Evolutionary conservation across 2,888 invertebrate species (phyloP).

Genomic region (Sinopyrophorus schimmeli): DNA sequence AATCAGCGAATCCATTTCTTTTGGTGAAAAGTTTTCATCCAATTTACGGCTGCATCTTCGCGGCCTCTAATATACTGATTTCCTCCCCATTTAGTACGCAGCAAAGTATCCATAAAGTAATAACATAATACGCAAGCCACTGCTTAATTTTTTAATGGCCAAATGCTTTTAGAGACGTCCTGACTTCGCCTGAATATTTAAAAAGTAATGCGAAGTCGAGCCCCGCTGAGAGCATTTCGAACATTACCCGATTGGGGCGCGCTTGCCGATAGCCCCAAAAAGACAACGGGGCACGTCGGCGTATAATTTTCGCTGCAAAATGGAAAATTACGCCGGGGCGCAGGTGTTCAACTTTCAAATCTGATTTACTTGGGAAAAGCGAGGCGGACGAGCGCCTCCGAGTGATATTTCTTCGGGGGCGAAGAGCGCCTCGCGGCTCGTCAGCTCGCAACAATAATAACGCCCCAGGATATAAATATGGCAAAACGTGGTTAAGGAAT

Average conservation of each 20-base stretch:
- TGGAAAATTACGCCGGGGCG: slow-evolving; percentile 39
- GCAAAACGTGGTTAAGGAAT: slow-evolving; percentile 27
- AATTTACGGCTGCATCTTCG: slow-evolving; percentile 27
- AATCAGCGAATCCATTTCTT: slow-evolving; percentile 28
- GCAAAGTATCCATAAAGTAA: slow-evolving; percentile 57
- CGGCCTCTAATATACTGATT: slow-evolving; percentile 43
- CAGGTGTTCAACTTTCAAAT: slow-evolving; percentile 44
- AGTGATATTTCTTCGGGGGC: too few species aligned
- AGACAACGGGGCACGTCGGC: slow-evolving; percentile 52
- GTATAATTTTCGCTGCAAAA: slow-evolving; percentile 45
- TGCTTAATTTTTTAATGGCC: slow-evolving; percentile 65
- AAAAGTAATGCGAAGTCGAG: slow-evolving; percentile 52
- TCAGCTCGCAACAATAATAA: slow-evolving; percentile 34
- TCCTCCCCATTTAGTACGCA: slow-evolving; percentile 52
- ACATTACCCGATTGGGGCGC: slow-evolving; percentile 48
- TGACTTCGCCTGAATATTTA: slow-evolving; percentile 55
- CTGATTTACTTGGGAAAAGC: slow-evolving; percentile 37
- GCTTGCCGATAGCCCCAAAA: slow-evolving; percentile 41
- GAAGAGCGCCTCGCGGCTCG: too few species aligned
- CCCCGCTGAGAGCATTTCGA: slow-evolving; percentile 41
- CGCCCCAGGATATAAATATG: slow-evolving; percentile 21
- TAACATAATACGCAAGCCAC: slow-evolving; percentile 55
- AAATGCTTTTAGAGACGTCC: slow-evolving; percentile 66
- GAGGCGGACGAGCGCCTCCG: too few species aligned
- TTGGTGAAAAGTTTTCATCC: slow-evolving; percentile 30